phyloP scores from a whole-genome alignment of 2,888 invertebrate species.

The Auanema freiburgensis region DNA sequence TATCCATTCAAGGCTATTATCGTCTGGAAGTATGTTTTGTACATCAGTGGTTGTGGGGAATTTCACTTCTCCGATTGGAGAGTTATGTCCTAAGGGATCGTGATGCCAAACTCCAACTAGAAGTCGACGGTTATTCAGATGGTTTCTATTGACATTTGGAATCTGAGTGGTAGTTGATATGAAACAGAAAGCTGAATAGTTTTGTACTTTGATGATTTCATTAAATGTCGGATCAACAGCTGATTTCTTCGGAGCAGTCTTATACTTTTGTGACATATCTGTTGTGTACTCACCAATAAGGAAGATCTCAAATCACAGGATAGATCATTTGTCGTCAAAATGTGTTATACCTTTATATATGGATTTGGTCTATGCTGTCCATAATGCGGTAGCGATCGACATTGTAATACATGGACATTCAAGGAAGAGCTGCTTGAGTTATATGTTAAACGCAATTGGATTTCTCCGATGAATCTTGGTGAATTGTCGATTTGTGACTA shows the following conservation, averaged over 20 bases:
- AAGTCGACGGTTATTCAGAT: conserved; percentile 10
- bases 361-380: conserved; percentile 18
- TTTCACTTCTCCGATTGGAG: conserved; percentile 12
- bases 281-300: conserved; percentile 1
- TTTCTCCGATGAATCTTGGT: conserved; percentile 19
- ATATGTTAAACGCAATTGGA: conserved; percentile 8
- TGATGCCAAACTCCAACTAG: conserved; percentile 15
- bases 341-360: conserved; percentile 11
- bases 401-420: conserved; percentile 11
- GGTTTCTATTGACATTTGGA: conserved; percentile 8
- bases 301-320: not conserved
- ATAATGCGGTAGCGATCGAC: conserved; percentile 20
- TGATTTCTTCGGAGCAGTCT: conserved; percentile 8
- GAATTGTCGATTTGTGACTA: conserved; percentile 17
- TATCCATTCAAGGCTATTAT: not conserved
- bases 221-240: conserved; percentile 16
- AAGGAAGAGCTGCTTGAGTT: conserved; percentile 6
- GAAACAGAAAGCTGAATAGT: not conserved
- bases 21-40: not conserved
- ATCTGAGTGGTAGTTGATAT: conserved; percentile 8
- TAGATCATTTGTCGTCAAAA: not conserved
- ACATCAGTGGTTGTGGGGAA: not conserved
- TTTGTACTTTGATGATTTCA: conserved; percentile 11
- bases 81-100: conserved; percentile 4
- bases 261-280: not conserved